Evolutionary conservation across 1,140 invertebrate species (phyloP).

Genomic region (Popillia japonica): DNA sequence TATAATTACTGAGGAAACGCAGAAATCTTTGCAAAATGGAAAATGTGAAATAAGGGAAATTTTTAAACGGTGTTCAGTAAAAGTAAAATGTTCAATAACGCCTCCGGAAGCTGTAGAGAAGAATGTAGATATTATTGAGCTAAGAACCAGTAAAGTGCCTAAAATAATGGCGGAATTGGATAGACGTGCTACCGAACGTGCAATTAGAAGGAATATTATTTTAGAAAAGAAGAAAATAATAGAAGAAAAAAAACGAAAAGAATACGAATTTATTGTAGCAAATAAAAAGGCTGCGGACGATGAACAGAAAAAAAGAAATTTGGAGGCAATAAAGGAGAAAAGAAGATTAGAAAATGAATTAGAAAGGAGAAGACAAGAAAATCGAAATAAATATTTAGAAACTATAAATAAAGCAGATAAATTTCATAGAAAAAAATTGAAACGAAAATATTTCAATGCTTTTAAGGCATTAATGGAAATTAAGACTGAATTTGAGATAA

Average conservation of each 20-base stretch:
- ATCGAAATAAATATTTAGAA: constrained; percentile 63
- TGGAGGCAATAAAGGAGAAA: constrained; percentile 67
- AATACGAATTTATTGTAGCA: constrained; percentile 63
- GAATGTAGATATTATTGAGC: constrained; percentile 55
- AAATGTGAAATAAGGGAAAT: constrained; percentile 67
- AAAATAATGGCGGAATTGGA: constrained; percentile 72
- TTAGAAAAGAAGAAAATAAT: constrained; percentile 67
- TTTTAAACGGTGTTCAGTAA: constrained; percentile 65
- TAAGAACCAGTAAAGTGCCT: constrained; percentile 60
- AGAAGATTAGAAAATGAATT: constrained; percentile 68
- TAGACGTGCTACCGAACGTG: constrained; percentile 67
- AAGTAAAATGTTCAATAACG: constrained; percentile 55
- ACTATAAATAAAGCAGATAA: constrained; percentile 65
- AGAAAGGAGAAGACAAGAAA: constrained; percentile 64
- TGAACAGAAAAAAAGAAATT: constrained; percentile 67
- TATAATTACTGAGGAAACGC: constrained; percentile 67
- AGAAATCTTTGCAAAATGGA: constrained; percentile 65
- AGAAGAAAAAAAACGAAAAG: constrained; percentile 67
- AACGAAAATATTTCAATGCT: constrained; percentile 63
- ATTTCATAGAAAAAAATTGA: constrained; percentile 65
- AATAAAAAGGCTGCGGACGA: constrained; percentile 65
- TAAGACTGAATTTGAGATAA: constrained; percentile 64
- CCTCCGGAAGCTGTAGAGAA: constrained; percentile 55
- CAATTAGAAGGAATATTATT: constrained; percentile 68
- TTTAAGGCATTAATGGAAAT: constrained; percentile 63